Base-by-base conservation (phyloP, 2,888 invertebrate species). In the Nebria salina region DNA sequence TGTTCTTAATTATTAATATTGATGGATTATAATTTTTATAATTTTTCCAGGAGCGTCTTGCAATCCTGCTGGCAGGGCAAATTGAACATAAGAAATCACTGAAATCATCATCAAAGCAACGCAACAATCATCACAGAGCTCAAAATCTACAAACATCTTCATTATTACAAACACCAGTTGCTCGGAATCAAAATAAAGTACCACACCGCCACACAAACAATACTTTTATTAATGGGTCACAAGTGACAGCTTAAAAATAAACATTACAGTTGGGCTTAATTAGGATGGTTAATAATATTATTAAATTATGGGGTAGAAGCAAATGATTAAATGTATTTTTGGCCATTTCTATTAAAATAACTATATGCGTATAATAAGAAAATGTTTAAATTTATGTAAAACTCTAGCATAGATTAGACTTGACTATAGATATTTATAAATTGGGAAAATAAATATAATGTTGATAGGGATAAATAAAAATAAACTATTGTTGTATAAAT, bases 31-130 rank as follows among this genome's bases (percentile, higher is more conserved):
- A 41, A 13, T 20, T 64, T 41, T 34, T 34, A 26, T 1, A 25
- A 15, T 64, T 77, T 64, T 41, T 34, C 34, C 72, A 81, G 81
- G 81, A 81, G 26, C 43, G 72, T n/a, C 42, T 81, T 54, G 81
- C 81, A n/a, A 26, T 75, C 8, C n/a, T 75, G 2, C 43, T 81
- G 3, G 81, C 81, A 11, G 81, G 81, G 6, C 81, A 75, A 20
- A 43, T 64, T 25, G 72, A 81, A n/a, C 75, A 72, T 13, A 74
- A 75, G 26, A 70, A 68, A 20, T 13, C 34, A 15, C 4, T 9
- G 7, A 54, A 20, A 26, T 6, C 70, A 43, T 42, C 66, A 74
- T 42, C 74, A 43, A 25, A 65, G 20, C 75, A 41, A 25, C 73
- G 20, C 41, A 42, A 42, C 13, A 41, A 26, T 20, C 42, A 42